These are phyloP conservation scores for Artibeus jamaicensis DNA, from an alignment of 2,797 vertebrate genomes.

Conservation along the genomic window DNA sequence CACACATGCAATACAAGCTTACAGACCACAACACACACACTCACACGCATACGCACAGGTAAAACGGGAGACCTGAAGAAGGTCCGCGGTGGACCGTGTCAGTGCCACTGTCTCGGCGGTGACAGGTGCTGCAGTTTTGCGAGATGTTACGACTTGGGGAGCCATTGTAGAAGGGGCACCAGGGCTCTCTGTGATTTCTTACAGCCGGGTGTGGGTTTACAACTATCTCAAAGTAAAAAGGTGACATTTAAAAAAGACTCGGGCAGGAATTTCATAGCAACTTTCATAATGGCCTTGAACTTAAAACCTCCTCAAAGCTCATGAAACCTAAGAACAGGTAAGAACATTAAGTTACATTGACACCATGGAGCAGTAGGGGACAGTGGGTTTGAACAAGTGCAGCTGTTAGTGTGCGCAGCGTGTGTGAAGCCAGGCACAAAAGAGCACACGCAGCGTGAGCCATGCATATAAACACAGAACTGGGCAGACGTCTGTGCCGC, in stretches of 20 bases:
- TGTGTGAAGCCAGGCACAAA: background rate
- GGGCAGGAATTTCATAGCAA: background rate
- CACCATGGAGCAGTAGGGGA: background rate
- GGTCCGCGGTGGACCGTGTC: background rate
- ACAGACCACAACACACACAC: background rate
- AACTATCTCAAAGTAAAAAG: background rate
- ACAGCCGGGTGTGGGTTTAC: background rate
- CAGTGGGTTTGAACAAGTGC: background rate
- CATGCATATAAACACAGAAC: background rate
- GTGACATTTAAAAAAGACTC: background rate
- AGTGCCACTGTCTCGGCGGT: background rate
- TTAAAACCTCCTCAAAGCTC: background rate
- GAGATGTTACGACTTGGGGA: background rate
- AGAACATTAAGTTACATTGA: background rate
- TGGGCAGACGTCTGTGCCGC: background rate
- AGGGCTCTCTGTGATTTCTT: background rate
- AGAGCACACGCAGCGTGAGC: fast-evolving
- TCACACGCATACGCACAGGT: background rate
- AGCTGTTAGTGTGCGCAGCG: fast-evolving
- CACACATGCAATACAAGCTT: background rate
- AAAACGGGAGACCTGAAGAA: background rate
- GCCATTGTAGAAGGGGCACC: background rate
- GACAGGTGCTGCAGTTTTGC: background rate
- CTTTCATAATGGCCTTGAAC: background rate
- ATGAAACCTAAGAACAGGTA: background rate